phyloP scores from a whole-genome alignment of 1,140 invertebrate species.

The Zaprionus camerounensis region DNA sequence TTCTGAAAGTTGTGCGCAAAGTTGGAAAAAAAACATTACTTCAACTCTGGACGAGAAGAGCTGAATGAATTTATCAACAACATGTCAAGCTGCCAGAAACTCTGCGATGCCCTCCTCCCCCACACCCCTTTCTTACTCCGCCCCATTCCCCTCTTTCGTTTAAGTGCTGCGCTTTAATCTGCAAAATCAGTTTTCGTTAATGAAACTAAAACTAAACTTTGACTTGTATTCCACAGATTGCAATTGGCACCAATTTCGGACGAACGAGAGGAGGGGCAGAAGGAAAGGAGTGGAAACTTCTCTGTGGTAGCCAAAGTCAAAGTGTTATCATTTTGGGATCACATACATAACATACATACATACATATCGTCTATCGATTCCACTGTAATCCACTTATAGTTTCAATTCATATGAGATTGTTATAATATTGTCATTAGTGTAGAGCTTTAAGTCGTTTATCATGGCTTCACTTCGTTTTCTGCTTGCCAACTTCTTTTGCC shows the following conservation, averaged over 20 bases:
- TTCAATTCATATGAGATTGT: neutral
- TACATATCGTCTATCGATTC: neutral
- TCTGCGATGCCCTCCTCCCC: conserved; percentile 20
- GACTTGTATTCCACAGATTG: conserved; percentile 17
- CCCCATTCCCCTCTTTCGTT: neutral
- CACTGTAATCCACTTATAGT: neutral
- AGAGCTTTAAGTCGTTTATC: neutral
- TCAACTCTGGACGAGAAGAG: conserved; percentile 15
- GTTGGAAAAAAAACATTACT: conserved; percentile 62
- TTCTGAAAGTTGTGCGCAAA: conserved; percentile 38
- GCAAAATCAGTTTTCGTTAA: conserved; percentile 44
- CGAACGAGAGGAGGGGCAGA: neutral
- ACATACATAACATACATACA: neutral
- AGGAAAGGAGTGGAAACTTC: neutral
- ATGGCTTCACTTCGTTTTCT: neutral
- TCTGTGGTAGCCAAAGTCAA: neutral
- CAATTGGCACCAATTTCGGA: conserved; percentile 4
- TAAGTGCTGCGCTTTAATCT: conserved; percentile 15
- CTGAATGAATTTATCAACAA: conserved; percentile 54
- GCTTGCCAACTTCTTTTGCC: neutral
- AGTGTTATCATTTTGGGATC: neutral
- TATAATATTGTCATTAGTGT: neutral
- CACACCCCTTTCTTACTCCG: neutral
- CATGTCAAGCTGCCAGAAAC: conserved; percentile 65
- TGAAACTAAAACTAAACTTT: conserved; percentile 41